Base-by-base conservation (phyloP, 2,113 vertebrate genomes). In the Centropus unirufus region DNA sequence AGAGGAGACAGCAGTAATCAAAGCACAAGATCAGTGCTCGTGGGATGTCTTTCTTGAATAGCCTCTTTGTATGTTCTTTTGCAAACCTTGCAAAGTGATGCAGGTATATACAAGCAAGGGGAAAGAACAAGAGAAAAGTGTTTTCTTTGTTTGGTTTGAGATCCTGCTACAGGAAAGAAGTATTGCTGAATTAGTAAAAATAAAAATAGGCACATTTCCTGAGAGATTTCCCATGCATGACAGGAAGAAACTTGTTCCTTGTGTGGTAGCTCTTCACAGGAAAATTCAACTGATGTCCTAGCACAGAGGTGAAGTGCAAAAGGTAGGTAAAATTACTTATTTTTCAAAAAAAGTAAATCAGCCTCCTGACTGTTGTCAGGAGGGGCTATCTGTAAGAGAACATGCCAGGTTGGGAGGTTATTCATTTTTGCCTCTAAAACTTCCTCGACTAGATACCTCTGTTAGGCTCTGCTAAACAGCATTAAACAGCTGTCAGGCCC, bases 1-100 rank as follows among this genome's bases (percentile, higher is more conserved):
- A 94, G 90, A 94, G 63, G 75, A 94, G 93, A 95, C 59, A 88
- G 85, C 30, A 55, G 47, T 34, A 95, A 93, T 95, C 84, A 94
- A 91, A 96, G 84, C 63, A 80, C 30, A 34, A 4, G 42, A 77
- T 59, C 82, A 67, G 42, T 63, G 72, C 63, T 83, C 76, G 5
- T 1, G 47, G 57, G 72, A 74, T 55, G 34, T 55, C 55, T 55
- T 34, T 70, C 77, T 66, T 83, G 34, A 90, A 59, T 18, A 90
- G 90, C 34, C 44, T 80, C 64, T 68, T 58, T 47, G 8, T 14
- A 32, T 2, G 0, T 23, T 70, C 46, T 51, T 82, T 57, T 76
- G 55, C 29, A 92, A 76, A 77, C 51, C 63, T 59, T 70, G 51
- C 55, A 42, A 77, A 87, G 61, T n/a, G 39, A 67, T 1, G 19